phyloP scores from a whole-genome alignment of 2,797 vertebrate species.

The Etheostoma perlongum region DNA sequence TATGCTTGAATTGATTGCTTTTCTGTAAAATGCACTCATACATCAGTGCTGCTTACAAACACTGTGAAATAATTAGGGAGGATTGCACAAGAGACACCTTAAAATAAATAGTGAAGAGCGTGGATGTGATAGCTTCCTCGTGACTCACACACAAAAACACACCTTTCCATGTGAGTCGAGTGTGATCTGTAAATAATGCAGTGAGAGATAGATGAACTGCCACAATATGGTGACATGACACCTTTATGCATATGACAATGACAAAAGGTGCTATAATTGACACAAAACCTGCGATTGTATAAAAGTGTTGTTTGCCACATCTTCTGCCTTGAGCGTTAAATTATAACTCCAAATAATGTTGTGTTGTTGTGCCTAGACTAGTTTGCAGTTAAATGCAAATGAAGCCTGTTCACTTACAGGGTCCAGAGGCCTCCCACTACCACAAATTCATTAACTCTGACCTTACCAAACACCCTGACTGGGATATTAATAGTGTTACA shows the following conservation, averaged over 20 bases:
- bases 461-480: slow-evolving; percentile 5
- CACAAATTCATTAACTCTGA: slow-evolving; percentile 11
- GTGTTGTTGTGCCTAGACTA: slow-evolving; percentile 5
- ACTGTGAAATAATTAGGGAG: slow-evolving; percentile 45
- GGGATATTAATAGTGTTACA: slow-evolving; percentile 2
- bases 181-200: slow-evolving; percentile 60
- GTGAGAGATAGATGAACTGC: slow-evolving; percentile 32
- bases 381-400: background rate
- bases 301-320: slow-evolving; percentile 23
- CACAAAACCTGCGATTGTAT: slow-evolving; percentile 39
- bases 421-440: background rate
- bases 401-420: background rate
- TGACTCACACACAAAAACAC: slow-evolving; percentile 42
- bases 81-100: slow-evolving; percentile 32
- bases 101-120: slow-evolving; percentile 16
- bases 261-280: slow-evolving; percentile 51
- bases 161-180: slow-evolving; percentile 27
- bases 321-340: slow-evolving; percentile 21
- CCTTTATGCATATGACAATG: slow-evolving; percentile 16
- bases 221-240: slow-evolving; percentile 51
- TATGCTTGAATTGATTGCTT: slow-evolving; percentile 27
- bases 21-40: slow-evolving; percentile 7
- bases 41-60: background rate
- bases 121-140: slow-evolving; percentile 59
- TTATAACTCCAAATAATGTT: slow-evolving; percentile 27